phyloP scores from a whole-genome alignment of 2,797 vertebrate genomes.

The Carcharodon carcharias region DNA sequence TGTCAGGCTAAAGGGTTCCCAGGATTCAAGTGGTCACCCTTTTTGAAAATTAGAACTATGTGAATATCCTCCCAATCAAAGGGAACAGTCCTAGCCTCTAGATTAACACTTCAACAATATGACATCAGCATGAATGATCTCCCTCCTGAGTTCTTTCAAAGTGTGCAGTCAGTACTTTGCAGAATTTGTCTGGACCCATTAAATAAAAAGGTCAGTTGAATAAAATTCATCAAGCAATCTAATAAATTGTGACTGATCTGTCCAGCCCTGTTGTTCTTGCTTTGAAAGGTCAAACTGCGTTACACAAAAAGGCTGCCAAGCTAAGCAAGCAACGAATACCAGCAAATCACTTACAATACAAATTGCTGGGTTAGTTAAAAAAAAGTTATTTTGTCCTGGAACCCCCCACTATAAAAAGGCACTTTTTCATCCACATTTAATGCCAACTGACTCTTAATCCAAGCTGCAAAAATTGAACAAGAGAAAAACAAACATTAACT shows the following conservation, averaged over 20 bases:
- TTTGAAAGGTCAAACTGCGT: constrained; percentile 4
- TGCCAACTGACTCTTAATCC: background rate
- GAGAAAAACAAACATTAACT: background rate
- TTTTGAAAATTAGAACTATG: background rate
- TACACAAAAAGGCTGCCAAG: background rate
- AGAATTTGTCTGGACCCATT: background rate
- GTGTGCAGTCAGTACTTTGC: background rate
- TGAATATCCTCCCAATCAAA: background rate
- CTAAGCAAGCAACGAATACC: background rate
- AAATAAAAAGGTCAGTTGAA: background rate
- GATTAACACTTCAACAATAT: background rate
- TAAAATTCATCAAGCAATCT: constrained; percentile 9
- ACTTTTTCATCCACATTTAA: background rate
- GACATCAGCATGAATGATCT: background rate
- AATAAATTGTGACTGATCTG: constrained; percentile 33
- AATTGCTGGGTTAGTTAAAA: background rate
- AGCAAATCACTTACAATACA: background rate
- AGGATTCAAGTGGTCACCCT: background rate
- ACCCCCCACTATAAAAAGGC: background rate
- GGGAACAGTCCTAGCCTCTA: background rate
- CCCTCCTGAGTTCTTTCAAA: background rate
- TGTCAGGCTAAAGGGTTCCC: background rate
- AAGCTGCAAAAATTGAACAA: background rate
- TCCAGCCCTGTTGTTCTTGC: background rate
- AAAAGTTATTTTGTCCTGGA: background rate